Conservation (phyloP, 2,888 invertebrate species). For the Odontocolon sp. region DNA sequence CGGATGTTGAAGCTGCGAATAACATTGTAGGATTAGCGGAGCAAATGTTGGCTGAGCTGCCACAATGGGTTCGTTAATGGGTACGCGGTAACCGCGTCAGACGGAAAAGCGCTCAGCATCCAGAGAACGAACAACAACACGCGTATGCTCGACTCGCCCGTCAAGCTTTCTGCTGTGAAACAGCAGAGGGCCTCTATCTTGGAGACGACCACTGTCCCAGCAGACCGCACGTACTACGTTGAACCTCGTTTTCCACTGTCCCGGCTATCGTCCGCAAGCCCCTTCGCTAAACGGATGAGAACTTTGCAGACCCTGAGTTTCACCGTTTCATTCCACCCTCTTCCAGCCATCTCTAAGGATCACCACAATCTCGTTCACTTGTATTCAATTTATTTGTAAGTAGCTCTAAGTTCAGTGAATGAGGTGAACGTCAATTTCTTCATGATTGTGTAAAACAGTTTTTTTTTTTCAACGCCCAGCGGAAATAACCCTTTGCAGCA, state of each 20-base stretch:
- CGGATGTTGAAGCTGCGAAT: slow-evolving; percentile 67
- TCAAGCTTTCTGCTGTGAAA: not conserved
- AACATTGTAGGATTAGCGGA: slow-evolving; percentile 73
- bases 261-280: slow-evolving; percentile 13
- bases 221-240: no score
- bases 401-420: not conserved
- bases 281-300: slow-evolving; percentile 45
- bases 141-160: slow-evolving; percentile 36
- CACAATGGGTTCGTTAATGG: slow-evolving; percentile 79
- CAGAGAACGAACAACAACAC: slow-evolving; percentile 43
- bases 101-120: slow-evolving; percentile 64
- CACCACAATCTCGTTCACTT: slow-evolving; percentile 35
- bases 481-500: no score
- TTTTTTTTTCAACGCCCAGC: no score
- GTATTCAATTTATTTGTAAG: slow-evolving; percentile 22
- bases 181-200: slow-evolving; percentile 31
- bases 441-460: not conserved
- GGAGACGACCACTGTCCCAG: slow-evolving; percentile 16
- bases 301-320: slow-evolving; percentile 49
- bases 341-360: not conserved
- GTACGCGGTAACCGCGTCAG: slow-evolving; percentile 73
- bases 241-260: slow-evolving; percentile 54
- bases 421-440: not conserved
- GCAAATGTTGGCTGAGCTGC: slow-evolving; percentile 74
- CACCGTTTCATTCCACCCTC: not conserved